phyloP scores from a whole-genome alignment of 2,797 vertebrate genomes.

The Sebastes hubbsi region DNA sequence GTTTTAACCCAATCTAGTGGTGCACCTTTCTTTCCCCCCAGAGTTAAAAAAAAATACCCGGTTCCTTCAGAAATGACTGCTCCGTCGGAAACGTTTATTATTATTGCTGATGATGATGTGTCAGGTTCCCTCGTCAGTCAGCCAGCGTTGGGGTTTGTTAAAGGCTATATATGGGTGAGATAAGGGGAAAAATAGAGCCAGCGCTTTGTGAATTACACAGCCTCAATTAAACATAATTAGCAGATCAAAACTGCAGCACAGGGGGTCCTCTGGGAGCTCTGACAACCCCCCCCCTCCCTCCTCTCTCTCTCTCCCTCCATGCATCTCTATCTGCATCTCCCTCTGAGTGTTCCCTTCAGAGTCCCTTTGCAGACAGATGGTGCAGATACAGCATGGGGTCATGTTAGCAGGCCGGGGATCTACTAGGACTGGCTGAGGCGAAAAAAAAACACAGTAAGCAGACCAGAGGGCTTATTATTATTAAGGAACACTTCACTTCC shows the following conservation, averaged over 20 bases:
- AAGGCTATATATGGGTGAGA: constrained; percentile 39
- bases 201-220: constrained; percentile 58
- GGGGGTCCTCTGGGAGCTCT: constrained; percentile 59
- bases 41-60: constrained; percentile 23
- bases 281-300: background rate
- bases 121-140: constrained; percentile 38
- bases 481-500: constrained; percentile 49
- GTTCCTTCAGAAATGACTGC: constrained; percentile 28
- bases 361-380: constrained; percentile 76
- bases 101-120: constrained; percentile 11
- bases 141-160: constrained; percentile 28
- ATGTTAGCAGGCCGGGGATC: constrained; percentile 50
- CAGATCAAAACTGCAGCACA: constrained; percentile 68
- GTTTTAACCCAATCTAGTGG: constrained; percentile 15
- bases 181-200: constrained; percentile 43
- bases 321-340: constrained; percentile 28
- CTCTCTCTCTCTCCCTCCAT: background rate
- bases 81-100: constrained; percentile 19
- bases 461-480: constrained; percentile 45
- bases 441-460: constrained; percentile 13
- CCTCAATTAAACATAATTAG: constrained; percentile 76
- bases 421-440: constrained; percentile 41
- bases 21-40: background rate
- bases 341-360: constrained; percentile 59
- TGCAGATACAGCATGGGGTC: constrained; percentile 67